Conservation (phyloP, 2,888 invertebrate species). For the Temnothorax ravouxi region DNA sequence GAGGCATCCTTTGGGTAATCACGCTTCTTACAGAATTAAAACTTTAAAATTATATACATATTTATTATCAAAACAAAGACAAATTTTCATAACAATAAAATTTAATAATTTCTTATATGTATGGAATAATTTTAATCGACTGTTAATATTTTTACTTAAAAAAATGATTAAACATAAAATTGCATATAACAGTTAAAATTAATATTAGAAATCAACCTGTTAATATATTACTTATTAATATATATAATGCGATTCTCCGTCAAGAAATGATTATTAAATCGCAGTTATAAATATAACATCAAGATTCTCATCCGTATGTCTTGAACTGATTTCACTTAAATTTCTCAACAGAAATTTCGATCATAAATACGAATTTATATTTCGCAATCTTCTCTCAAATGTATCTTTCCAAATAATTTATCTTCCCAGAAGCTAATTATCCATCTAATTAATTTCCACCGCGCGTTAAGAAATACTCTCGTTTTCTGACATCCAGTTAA, state of each 20-base stretch:
- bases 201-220: background rate
- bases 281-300: background rate
- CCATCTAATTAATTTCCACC: slow-evolving; percentile 19
- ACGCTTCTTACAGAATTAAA: background rate
- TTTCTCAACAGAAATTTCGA: background rate
- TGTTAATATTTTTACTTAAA: background rate
- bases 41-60: background rate
- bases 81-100: background rate
- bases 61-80: background rate
- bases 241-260: background rate
- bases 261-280: background rate
- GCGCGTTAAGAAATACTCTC: background rate
- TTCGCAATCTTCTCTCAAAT: background rate
- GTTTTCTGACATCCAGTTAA: slow-evolving; percentile 58
- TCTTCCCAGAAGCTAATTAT: slow-evolving; percentile 17
- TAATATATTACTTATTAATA: background rate
- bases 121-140: background rate
- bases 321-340: background rate
- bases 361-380: background rate
- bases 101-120: background rate
- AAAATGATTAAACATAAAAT: background rate
- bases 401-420: slow-evolving; percentile 26
- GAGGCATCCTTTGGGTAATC: background rate
- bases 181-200: background rate
- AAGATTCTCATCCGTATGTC: background rate